A percentile compares a stretch with the other conserved stretches of the same genome.
Conservation (phyloP, 2,113 vertebrate species). For the Dasyornis broadbenti region DNA sequence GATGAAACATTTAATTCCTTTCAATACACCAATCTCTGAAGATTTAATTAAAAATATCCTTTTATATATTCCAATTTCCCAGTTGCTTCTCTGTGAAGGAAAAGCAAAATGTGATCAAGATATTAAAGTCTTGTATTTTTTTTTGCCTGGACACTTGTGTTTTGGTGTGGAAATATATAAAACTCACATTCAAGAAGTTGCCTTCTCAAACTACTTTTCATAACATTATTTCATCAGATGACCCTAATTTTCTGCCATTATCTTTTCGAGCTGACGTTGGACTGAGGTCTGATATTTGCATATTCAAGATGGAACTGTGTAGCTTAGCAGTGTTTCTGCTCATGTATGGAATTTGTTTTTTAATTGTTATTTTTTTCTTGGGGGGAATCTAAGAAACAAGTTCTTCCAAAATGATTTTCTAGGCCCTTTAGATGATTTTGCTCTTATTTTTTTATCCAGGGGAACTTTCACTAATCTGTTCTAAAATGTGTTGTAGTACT, state of each 20-base stretch:
- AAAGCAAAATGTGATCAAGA: conserved; percentile 28
- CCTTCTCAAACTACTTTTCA: conserved; percentile 55
- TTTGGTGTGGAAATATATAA: conserved; percentile 57
- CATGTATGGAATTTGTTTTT: not conserved
- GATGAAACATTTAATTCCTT: conserved; percentile 38
- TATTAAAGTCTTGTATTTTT: conserved; percentile 48
- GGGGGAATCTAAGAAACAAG: conserved; percentile 33
- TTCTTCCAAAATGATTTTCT: not conserved
- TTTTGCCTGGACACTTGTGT: conserved; percentile 23
- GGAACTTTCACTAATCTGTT: not conserved
- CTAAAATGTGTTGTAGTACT: not conserved
- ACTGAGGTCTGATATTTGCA: conserved; percentile 50
- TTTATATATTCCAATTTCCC: not conserved
- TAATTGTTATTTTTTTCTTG: conserved; percentile 18
- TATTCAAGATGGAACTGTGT: conserved; percentile 34
- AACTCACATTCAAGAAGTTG: conserved; percentile 15
- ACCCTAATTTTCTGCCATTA: conserved; percentile 69
- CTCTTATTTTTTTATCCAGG: conserved; percentile 13
- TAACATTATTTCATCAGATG: conserved; percentile 62
- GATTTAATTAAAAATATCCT: not conserved
- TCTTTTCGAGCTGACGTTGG: conserved; percentile 59
- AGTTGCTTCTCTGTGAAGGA: conserved; percentile 16
- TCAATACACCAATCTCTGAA: not conserved
- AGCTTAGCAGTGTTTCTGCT: conserved; percentile 42
- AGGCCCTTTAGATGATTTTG: conserved; percentile 5